A percentile compares a stretch with the other conserved stretches of the same genome.
Conservation (phyloP, 2,113 vertebrate genomes). For the Ammodytes marinus region DNA sequence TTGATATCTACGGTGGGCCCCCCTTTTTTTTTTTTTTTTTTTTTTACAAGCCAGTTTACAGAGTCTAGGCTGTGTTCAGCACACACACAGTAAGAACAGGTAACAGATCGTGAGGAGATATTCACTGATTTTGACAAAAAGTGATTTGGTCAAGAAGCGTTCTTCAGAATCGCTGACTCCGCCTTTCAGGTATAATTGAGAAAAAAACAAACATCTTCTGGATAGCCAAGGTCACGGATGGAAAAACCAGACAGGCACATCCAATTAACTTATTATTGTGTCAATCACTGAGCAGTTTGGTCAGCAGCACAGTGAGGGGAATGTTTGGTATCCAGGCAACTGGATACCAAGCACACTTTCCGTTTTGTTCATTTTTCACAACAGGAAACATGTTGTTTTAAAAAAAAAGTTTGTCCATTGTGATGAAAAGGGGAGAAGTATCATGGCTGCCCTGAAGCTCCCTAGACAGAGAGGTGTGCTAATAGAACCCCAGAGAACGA, state of each 20-base stretch:
- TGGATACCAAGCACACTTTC: slow-evolving; percentile 35
- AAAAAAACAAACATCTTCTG: not conserved
- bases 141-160: no score
- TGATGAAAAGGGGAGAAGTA: slow-evolving; percentile 22
- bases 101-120: no score
- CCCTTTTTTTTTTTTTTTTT: no score
- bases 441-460: slow-evolving; percentile 21
- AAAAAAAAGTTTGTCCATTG: slow-evolving; percentile 19
- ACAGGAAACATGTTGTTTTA: slow-evolving; percentile 10
- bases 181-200: not conserved
- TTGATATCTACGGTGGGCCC: no score
- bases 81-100: no score
- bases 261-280: slow-evolving; percentile 25
- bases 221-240: not conserved
- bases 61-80: no score
- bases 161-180: no score
- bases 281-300: slow-evolving; percentile 17
- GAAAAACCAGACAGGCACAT: slow-evolving; percentile 21
- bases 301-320: slow-evolving; percentile 21
- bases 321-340: slow-evolving; percentile 64
- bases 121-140: no score
- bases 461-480: slow-evolving; percentile 10
- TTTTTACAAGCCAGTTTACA: no score
- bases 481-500: slow-evolving; percentile 32
- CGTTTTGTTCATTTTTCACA: slow-evolving; percentile 26